Evolutionary conservation across 2,888 invertebrate species (phyloP).

Genomic region (Anthoptus insignis): DNA sequence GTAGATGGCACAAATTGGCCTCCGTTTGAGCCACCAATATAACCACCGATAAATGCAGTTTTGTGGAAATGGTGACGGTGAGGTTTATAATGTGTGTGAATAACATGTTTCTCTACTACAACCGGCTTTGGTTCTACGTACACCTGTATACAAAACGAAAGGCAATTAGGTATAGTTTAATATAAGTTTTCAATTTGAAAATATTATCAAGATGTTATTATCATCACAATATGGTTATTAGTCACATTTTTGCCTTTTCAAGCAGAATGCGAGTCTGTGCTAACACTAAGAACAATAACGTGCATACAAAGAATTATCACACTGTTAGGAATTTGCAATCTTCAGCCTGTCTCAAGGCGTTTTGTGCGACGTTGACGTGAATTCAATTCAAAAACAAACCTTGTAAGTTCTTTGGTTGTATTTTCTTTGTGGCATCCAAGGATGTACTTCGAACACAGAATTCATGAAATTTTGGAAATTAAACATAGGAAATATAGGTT

Average conservation of each 20-base stretch:
- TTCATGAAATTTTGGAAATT: conserved; percentile 59
- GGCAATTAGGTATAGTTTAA: too few relatives aligned
- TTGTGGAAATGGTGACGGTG: conserved; percentile 67
- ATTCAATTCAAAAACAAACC: conserved; percentile 60
- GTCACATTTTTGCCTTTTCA: conserved; percentile 4
- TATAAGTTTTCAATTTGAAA: too few relatives aligned
- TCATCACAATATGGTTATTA: conserved; percentile 14
- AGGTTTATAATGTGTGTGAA: conserved; percentile 67
- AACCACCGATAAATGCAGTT: conserved; percentile 69
- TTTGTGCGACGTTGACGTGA: conserved; percentile 58
- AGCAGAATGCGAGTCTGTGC: not conserved
- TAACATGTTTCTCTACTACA: conserved; percentile 64
- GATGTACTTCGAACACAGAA: conserved; percentile 54
- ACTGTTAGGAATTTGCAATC: conserved; percentile 21
- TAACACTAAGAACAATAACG: conserved; percentile 13
- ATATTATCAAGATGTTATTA: conserved; percentile 11
- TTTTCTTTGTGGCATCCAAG: conserved; percentile 51
- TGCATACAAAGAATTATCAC: conserved; percentile 16
- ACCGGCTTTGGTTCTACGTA: conserved; percentile 61
- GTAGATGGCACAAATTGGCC: conserved; percentile 53
- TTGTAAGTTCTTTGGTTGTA: conserved; percentile 53
- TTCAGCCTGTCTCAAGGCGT: conserved; percentile 59
- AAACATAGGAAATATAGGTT: conserved; percentile 46
- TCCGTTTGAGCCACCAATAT: conserved; percentile 61
- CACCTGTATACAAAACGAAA: conserved; percentile 59